phyloP scores from a whole-genome alignment of 30 jellyfish, hydroid and myxozoan species.

The Aurelia sp. region DNA sequence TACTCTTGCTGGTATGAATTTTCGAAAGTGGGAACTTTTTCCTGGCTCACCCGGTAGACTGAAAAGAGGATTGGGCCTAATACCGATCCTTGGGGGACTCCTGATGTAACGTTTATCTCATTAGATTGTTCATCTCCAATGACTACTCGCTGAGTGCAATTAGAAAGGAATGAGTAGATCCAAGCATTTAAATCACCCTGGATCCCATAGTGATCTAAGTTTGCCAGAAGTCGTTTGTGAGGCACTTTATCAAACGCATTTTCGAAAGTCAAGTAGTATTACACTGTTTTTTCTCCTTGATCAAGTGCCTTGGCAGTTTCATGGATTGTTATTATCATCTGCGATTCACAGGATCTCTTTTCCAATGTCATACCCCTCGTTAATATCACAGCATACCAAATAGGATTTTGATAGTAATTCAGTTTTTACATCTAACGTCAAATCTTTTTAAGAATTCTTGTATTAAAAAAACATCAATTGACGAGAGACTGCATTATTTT shows the following conservation, averaged over 20 bases:
- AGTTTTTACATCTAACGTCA: too few species aligned
- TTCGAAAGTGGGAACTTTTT: too few species aligned
- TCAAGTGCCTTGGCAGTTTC: too few species aligned
- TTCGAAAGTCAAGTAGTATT: constrained; percentile 2
- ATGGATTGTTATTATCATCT: not conserved
- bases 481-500: too few species aligned
- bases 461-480: too few species aligned
- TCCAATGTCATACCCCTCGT: too few species aligned
- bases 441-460: too few species aligned
- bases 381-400: too few species aligned
- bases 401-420: too few species aligned
- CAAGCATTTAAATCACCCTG: constrained; percentile 32
- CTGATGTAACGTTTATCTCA: constrained; percentile 13
- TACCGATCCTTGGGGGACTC: constrained; percentile 37
- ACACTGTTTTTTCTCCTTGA: not conserved
- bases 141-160: constrained; percentile 48
- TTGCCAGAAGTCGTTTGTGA: not conserved
- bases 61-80: not conserved
- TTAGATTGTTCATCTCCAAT: constrained; percentile 21
- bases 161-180: constrained; percentile 46
- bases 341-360: not conserved
- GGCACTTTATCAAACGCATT: too few species aligned
- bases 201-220: constrained; percentile 17
- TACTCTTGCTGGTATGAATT: too few species aligned
- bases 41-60: too few species aligned